These are phyloP conservation scores for Trichechus manatus DNA, from an alignment of 2,113 vertebrate genomes.

Conservation along the genomic window DNA sequence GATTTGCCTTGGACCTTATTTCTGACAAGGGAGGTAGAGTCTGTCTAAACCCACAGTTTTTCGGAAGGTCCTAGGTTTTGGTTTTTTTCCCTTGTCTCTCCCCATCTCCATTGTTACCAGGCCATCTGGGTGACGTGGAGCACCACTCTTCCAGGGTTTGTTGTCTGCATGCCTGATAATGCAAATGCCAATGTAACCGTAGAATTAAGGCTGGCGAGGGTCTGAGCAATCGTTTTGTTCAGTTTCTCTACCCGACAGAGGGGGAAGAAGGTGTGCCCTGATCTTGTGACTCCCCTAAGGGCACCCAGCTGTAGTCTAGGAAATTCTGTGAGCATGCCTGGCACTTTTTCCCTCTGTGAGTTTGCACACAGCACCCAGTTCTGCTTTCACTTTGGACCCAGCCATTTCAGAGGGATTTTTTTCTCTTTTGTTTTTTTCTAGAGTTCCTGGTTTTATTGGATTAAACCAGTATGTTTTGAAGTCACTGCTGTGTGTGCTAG, in stretches of 20 bases:
- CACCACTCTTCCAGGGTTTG: fast-evolving
- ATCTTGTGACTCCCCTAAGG: not conserved
- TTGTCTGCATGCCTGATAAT: not conserved
- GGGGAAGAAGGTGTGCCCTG: not conserved
- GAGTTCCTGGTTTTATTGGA: not conserved
- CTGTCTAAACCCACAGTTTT: not conserved
- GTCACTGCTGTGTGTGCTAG: not conserved
- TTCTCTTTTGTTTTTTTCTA: not conserved
- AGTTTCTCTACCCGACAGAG: not conserved
- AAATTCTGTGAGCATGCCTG: not conserved
- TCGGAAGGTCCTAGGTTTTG: not conserved
- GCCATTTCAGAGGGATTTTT: not conserved
- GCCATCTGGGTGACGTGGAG: not conserved
- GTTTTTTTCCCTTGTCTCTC: not conserved
- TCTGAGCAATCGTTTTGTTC: not conserved
- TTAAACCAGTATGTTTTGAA: not conserved
- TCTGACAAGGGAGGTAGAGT: not conserved
- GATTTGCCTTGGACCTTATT: not conserved
- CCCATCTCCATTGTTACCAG: not conserved
- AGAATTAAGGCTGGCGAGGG: not conserved
- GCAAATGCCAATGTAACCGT: not conserved
- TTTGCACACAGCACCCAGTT: not conserved
- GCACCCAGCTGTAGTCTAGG: not conserved
- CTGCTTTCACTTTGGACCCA: not conserved
- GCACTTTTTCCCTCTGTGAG: not conserved